A percentile compares a stretch with the other conserved stretches of the same genome.
Conservation (phyloP, 2,888 invertebrate genomes). For the Nesidiocoris tenuis region DNA sequence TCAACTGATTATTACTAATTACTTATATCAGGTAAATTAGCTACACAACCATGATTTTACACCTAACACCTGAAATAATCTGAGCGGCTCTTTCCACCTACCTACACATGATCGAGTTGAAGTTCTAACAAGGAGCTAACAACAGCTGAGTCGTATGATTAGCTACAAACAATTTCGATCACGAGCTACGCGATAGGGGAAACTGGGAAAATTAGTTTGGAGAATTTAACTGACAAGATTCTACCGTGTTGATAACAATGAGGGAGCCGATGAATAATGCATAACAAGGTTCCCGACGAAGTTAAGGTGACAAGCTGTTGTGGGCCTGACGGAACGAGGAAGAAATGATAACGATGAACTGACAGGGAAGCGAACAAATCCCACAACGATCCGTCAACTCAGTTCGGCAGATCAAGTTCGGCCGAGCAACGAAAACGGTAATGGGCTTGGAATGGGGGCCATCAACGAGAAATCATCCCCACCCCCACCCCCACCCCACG, state of each 20-base stretch:
- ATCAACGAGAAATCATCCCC: conserved; percentile 12
- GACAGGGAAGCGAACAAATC: conserved; percentile 25
- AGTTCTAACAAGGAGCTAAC: not conserved
- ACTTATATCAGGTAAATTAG: too few species aligned
- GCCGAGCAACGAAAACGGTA: conserved; percentile 16
- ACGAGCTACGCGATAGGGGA: not conserved
- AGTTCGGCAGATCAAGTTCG: too few species aligned
- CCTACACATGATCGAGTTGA: too few species aligned
- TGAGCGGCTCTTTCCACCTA: too few species aligned
- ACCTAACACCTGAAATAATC: too few species aligned
- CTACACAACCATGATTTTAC: too few species aligned
- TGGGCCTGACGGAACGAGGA: not conserved
- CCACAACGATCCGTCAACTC: conserved; percentile 21
- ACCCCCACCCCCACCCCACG: not conserved
- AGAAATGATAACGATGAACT: not conserved
- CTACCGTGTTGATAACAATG: conserved; percentile 29
- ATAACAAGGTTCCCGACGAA: conserved; percentile 33
- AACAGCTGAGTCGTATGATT: conserved; percentile 1
- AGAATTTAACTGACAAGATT: conserved; percentile 39
- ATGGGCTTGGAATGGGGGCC: conserved; percentile 23
- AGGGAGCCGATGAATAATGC: conserved; percentile 34
- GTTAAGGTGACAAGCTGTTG: conserved; percentile 30
- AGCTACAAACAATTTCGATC: conserved; percentile 4
- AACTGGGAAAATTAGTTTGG: conserved; percentile 21
- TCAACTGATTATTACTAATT: too few species aligned